These are phyloP conservation scores for Chaetodon trifasciatus DNA, from an alignment of 2,797 vertebrate species.

Conservation along the genomic window DNA sequence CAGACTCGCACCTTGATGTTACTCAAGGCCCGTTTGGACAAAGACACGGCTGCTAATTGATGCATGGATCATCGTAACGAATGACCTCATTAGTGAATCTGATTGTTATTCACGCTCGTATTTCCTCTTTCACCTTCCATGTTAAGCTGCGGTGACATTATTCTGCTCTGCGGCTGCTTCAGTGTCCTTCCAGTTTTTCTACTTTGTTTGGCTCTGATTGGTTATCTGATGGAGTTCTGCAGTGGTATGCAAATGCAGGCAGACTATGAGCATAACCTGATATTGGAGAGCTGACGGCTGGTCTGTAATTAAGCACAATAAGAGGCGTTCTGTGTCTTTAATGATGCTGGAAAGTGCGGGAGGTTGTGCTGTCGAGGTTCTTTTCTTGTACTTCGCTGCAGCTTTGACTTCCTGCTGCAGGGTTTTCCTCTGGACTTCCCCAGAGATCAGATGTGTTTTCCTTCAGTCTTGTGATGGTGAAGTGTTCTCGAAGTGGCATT, in stretches of 20 bases:
- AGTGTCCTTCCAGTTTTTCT: conserved; percentile 63
- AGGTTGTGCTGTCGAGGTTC: background rate
- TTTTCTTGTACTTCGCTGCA: background rate
- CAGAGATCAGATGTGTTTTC: conserved; percentile 1
- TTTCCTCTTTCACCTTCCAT: conserved; percentile 14
- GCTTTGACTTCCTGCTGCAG: background rate
- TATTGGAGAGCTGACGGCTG: conserved; percentile 12
- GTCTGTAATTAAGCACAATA: conserved; percentile 17
- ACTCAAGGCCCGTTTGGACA: background rate
- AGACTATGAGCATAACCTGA: conserved; percentile 20
- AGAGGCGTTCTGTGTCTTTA: conserved; percentile 12
- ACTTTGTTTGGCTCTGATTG: conserved; percentile 47
- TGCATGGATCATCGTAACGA: conserved; percentile 3
- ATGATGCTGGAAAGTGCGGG: background rate
- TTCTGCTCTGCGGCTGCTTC: background rate
- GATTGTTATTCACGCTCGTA: background rate
- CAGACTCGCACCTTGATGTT: background rate
- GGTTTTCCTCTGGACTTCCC: background rate
- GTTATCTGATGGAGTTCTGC: conserved; percentile 53
- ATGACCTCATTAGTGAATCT: conserved; percentile 7
- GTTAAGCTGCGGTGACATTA: background rate
- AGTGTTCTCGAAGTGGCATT: background rate
- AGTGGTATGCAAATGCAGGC: conserved; percentile 54
- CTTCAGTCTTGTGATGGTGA: background rate
- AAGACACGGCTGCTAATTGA: conserved; percentile 16